Percentiles rank a stretch among this genome's conserved stretches.
Conservation (phyloP, 2,888 invertebrate species). For the Zaprionus lineosus region DNA sequence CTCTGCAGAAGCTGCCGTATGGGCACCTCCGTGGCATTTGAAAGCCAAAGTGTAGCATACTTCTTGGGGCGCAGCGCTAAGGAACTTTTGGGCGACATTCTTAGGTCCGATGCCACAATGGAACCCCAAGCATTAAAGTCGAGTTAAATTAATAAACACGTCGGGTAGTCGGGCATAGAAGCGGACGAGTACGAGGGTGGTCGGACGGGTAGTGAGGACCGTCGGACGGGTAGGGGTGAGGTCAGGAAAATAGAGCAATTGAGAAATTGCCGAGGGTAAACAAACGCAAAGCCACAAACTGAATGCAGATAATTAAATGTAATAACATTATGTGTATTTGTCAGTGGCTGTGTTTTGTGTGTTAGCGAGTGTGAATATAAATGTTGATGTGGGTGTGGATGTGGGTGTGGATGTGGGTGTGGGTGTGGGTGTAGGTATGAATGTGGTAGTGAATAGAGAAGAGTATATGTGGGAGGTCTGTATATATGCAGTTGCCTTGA, state of each 20-base stretch:
- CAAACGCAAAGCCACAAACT: slow-evolving; percentile 52
- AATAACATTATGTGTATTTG: slow-evolving; percentile 66
- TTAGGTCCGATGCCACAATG: slow-evolving; percentile 9
- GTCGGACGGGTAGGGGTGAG: neutral
- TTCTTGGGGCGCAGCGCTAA: slow-evolving; percentile 37
- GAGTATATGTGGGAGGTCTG: too few species aligned
- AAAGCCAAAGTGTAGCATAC: slow-evolving; percentile 51
- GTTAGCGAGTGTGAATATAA: slow-evolving; percentile 8
- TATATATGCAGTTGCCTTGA: slow-evolving; percentile 7
- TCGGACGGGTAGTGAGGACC: too few species aligned
- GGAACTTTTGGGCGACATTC: slow-evolving; percentile 7
- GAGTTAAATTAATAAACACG: slow-evolving; percentile 63
- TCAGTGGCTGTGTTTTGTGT: slow-evolving; percentile 3
- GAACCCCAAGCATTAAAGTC: slow-evolving; percentile 27
- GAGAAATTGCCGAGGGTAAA: slow-evolving; percentile 5
- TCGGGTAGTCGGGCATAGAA: neutral
- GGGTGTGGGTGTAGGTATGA: neutral
- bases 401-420: slow-evolving; percentile 10
- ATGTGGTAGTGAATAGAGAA: neutral
- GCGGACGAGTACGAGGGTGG: too few species aligned
- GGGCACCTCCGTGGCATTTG: too few species aligned
- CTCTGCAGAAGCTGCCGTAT: slow-evolving; percentile 28
- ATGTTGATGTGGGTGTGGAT: neutral
- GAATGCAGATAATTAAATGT: slow-evolving; percentile 75
- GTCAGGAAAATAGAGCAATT: neutral